Base-by-base conservation (phyloP, 2,797 vertebrate genomes). In the Chaenodraco wilsoni region DNA sequence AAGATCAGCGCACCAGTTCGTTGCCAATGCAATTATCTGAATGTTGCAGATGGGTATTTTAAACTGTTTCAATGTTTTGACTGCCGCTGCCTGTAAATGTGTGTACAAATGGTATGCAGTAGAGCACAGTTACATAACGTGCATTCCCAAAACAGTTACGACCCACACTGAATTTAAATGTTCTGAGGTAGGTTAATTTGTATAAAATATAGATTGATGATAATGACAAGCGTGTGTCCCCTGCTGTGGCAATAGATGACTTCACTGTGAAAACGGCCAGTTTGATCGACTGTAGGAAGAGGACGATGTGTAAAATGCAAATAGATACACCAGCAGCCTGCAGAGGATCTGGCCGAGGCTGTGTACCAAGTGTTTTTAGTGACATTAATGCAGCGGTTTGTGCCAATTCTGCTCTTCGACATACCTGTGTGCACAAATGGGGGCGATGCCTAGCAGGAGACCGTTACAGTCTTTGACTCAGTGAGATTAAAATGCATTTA, bases 171-270 rank as follows among this genome's bases (percentile, higher is more conserved):
- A 66, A 44, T 62, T 51, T 46, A 14, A 11, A 43, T 37, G 3
- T 45, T 68, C 37, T 14, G 40, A 41, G n/a, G 51, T 50, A 50
- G 49, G 72, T 64, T 19, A 3, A 58, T 73, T 37, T 70, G 11
- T 64, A 58, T 7, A 54, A 59, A 76, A 37, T 64, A 41, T 40
- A 72, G 37, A 46, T 44, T 62, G 16, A 72, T 41, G 33, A 31
- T 70, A 45, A 84, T 63, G 8, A 73, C 46, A 66, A 43, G 19
- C 9, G 13, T 71, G 70, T 74, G 21, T 67, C 9, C 27, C 83
- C 72, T 48, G 69, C 81, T 88, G 79, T 63, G 76, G 11, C 31
- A 54, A 72, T 46, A 79, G 58, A 79, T 86, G 58, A 72, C 62
- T 61, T 72, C 1, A 44, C 43, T 67, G 33, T 56, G 64, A 67